Percentiles rank a stretch among this genome's conserved stretches.
These are phyloP conservation scores for Trachymyrmex cornetzi DNA, from an alignment of 1,140 invertebrate genomes.

Conservation along the genomic window DNA sequence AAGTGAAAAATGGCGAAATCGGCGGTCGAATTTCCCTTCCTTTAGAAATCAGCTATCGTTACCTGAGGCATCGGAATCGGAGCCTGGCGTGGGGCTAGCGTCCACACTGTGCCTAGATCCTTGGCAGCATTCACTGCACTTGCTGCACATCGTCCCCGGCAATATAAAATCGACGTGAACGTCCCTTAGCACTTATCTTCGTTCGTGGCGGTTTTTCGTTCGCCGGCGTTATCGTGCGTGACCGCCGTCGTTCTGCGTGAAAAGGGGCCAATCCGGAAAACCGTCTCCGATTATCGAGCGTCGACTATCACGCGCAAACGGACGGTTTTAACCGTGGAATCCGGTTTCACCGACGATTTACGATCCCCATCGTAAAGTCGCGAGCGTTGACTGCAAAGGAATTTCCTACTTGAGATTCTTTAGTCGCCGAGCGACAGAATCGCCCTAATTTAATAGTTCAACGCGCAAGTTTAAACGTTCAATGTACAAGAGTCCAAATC, in stretches of 20 bases:
- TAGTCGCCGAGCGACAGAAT: neutral
- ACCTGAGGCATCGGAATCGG: constrained; percentile 84
- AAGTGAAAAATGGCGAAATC: neutral
- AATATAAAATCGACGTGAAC: constrained; percentile 60
- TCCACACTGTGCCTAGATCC: constrained; percentile 84
- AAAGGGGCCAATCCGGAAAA: constrained; percentile 11
- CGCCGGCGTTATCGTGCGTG: constrained; percentile 34
- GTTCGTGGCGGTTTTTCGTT: constrained; percentile 30
- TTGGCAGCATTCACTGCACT: constrained; percentile 86
- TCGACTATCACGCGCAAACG: constrained; percentile 26
- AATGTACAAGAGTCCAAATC: neutral
- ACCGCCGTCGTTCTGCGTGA: constrained; percentile 42
- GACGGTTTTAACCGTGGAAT: constrained; percentile 11
- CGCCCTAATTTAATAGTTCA: neutral
- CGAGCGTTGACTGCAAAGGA: constrained; percentile 26
- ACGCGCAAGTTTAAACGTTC: neutral
- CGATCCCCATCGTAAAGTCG: constrained; percentile 13
- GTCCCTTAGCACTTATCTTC: constrained; percentile 39
- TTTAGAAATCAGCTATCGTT: constrained; percentile 67
- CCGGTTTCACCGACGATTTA: constrained; percentile 2
- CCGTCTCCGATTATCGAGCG: constrained; percentile 52
- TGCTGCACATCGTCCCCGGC: constrained; percentile 84
- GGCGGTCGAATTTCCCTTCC: neutral
- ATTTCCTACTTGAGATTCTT: constrained; percentile 29
- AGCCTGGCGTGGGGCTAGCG: constrained; percentile 83